Base-by-base conservation (phyloP, 2,888 invertebrate genomes). In the Eubasilissa splendida region DNA sequence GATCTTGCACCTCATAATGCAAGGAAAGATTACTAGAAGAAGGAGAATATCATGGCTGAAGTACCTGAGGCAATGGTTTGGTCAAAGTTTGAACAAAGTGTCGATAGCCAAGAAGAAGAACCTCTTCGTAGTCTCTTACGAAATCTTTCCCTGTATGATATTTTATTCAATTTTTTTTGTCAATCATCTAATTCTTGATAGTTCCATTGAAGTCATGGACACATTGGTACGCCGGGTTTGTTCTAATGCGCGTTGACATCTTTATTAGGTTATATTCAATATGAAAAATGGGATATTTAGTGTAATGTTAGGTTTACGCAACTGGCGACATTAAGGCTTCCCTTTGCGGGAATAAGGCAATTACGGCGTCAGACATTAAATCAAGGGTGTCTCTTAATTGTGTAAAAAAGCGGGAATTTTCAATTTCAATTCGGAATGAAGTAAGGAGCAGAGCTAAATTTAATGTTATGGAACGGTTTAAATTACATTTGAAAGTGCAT, bases 201-300 rank as follows among this genome's bases (percentile, higher is more conserved):
- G 22, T 22, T 22, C 22, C 33, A 42, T 11, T 12, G n/a, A 74
- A 12, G 10, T 0, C 58, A 56, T 80, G 83, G 84, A 71, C 78
- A 79, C 81, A 82, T 60, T 65, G 77, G 33, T 73, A 63, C 56
- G 76, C 59, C 56, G 70, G 76, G 63, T 65, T 80, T 77, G 68
- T 82, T 70, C 75, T 81, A 84, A 84, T 82, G 80, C 80, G 68
- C 68, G 80, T 82, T 82, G 84, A 84, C 84, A 84, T 84, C 84
- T 84, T 84, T 84, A 84, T 84, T 81, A 84, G 82, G 84, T 82
- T 84, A 84, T 84, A 82, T 84, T 84, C 84, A 82, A 84, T 84
- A 82, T 84, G 82, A 84, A 82, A 81, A 84, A 84, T 84, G 82
- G 82, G 79, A 83, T 80, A 83, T 83, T 83, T 82, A 83, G 82